These are phyloP conservation scores for Epinephelus fuscoguttatus DNA, from an alignment of 2,113 vertebrate genomes.

Conservation along the genomic window DNA sequence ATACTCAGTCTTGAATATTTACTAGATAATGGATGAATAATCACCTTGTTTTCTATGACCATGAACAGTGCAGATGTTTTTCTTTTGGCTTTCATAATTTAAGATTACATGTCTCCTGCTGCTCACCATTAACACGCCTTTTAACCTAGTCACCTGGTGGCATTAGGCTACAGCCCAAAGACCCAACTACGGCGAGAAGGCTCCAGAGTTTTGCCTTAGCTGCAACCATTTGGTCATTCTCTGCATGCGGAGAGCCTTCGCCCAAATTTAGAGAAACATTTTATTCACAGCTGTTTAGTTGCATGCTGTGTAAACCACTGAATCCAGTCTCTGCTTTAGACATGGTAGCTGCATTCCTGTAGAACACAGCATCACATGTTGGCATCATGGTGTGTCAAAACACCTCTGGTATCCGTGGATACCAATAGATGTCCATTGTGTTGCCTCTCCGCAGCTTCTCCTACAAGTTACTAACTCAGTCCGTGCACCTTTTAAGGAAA, in stretches of 20 bases:
- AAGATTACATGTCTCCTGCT: slow-evolving; percentile 56
- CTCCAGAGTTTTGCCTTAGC: slow-evolving; percentile 60
- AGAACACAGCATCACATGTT: slow-evolving; percentile 51
- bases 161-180: slow-evolving; percentile 79
- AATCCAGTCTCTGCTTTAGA: slow-evolving; percentile 15
- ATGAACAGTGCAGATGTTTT: slow-evolving; percentile 21
- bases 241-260: slow-evolving; percentile 49
- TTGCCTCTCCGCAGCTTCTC: slow-evolving; percentile 39
- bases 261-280: slow-evolving; percentile 46
- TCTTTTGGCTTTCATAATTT: slow-evolving; percentile 47
- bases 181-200: slow-evolving; percentile 49
- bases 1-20: slow-evolving; percentile 65
- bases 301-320: slow-evolving; percentile 10
- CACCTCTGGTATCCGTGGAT: slow-evolving; percentile 50
- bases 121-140: slow-evolving; percentile 65
- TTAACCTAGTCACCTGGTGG: slow-evolving; percentile 64
- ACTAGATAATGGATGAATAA: slow-evolving; percentile 54
- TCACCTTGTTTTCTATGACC: slow-evolving; percentile 53
- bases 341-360: slow-evolving; percentile 57
- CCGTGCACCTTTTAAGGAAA: slow-evolving; percentile 75
- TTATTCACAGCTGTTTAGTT: slow-evolving; percentile 26
- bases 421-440: slow-evolving; percentile 56
- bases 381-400: slow-evolving; percentile 36
- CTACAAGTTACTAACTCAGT: slow-evolving; percentile 51
- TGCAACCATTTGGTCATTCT: slow-evolving; percentile 27